Percentiles rank a stretch among this genome's conserved stretches.
phyloP scores from a whole-genome alignment of 1,140 invertebrate genomes.

The Pinna nobilis region DNA sequence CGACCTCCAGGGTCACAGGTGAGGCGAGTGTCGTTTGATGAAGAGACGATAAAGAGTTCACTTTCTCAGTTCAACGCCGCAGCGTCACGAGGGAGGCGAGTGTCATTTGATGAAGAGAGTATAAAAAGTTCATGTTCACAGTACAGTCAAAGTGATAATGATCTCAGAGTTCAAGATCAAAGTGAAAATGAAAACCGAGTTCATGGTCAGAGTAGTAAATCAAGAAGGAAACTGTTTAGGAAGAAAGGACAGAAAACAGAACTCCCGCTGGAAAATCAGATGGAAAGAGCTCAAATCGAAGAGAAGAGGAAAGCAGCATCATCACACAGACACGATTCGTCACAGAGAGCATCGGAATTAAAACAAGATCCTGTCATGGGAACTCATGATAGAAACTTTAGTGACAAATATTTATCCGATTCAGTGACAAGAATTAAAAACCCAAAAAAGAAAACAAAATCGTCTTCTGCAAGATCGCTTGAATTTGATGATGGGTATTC shows the following conservation, averaged over 20 bases:
- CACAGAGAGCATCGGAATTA: neutral
- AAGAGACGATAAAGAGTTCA: conserved; percentile 8
- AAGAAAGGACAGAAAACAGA: neutral
- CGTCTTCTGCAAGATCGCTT: too few relatives aligned
- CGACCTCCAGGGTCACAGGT: neutral
- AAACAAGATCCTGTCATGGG: neutral
- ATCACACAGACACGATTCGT: neutral
- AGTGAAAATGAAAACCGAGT: conserved; percentile 7
- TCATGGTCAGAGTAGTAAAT: neutral
- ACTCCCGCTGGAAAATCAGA: neutral
- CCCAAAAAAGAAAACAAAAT: too few relatives aligned
- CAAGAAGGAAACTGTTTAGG: neutral
- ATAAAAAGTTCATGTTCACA: conserved; percentile 11
- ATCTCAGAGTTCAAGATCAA: neutral
- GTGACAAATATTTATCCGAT: neutral
- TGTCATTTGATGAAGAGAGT: conserved; percentile 17
- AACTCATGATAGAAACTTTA: neutral
- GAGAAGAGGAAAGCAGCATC: neutral
- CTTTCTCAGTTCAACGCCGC: too few relatives aligned
- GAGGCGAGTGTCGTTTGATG: neutral
- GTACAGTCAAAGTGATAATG: conserved; percentile 13
- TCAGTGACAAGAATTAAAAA: too few relatives aligned
- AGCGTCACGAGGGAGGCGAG: neutral
- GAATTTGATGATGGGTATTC: too few relatives aligned
- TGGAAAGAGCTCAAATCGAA: neutral